Evolutionary conservation across 2,797 vertebrate species (phyloP).

Genomic region (Sebastes vulpes): DNA sequence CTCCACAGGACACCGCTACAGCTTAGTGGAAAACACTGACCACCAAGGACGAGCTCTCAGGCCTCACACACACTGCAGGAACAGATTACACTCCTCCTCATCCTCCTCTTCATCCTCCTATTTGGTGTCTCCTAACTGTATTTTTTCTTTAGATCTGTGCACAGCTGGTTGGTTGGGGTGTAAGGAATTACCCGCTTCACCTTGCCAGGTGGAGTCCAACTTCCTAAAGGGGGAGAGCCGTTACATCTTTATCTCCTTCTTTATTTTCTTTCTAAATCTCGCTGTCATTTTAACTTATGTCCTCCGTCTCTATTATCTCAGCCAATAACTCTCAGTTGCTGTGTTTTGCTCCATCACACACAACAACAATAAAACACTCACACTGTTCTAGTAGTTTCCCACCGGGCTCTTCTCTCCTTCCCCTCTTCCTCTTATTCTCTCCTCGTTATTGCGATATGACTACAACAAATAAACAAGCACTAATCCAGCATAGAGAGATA

Average conservation of each 20-base stretch:
- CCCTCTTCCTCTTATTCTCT: background rate
- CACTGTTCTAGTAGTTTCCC: background rate
- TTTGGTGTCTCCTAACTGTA: background rate
- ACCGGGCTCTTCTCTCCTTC: background rate
- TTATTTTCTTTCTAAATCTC: background rate
- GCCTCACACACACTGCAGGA: constrained; percentile 13
- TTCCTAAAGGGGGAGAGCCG: background rate
- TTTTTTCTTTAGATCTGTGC: background rate
- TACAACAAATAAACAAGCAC: constrained; percentile 23
- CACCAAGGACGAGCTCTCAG: constrained; percentile 26
- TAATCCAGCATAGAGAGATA: constrained; percentile 4
- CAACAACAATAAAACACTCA: constrained; percentile 4
- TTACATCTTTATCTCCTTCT: constrained; percentile 12
- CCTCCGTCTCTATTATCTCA: constrained; percentile 17
- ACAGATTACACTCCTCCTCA: constrained; percentile 3
- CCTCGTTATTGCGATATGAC: background rate
- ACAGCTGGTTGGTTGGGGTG: constrained; percentile 30
- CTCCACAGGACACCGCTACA: constrained; percentile 32
- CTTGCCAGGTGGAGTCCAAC: constrained; percentile 32
- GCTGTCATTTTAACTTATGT: constrained; percentile 10
- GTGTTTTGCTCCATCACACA: constrained; percentile 23
- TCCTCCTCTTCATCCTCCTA: background rate
- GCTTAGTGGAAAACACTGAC: constrained; percentile 23
- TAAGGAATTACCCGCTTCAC: constrained; percentile 37
- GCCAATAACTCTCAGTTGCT: constrained; percentile 4